These are phyloP conservation scores for Xyrichtys novacula DNA, from an alignment of 2,797 vertebrate genomes.

Conservation along the genomic window DNA sequence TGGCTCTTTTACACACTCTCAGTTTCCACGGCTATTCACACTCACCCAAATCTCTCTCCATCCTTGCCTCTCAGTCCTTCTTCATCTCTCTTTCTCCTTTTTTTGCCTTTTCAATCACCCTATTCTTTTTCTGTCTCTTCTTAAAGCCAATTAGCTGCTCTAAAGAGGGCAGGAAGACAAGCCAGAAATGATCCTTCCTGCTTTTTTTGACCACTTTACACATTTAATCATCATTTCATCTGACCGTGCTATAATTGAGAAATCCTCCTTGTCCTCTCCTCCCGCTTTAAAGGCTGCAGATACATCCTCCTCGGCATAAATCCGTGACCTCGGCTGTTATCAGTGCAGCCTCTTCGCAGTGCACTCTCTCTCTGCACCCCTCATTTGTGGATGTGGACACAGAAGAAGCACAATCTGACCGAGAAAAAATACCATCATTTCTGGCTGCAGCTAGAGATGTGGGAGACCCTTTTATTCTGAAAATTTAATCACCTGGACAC, in stretches of 20 bases:
- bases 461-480: conserved; percentile 11
- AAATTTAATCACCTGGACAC: conserved; percentile 45
- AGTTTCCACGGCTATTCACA: conserved; percentile 23
- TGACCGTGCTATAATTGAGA: conserved; percentile 17
- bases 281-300: neutral
- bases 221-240: conserved; percentile 32
- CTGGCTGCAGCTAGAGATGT: conserved; percentile 11
- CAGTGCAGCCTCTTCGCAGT: neutral
- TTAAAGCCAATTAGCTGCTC: conserved; percentile 51
- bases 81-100: conserved; percentile 10
- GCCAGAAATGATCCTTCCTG: conserved; percentile 31
- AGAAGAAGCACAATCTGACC: neutral
- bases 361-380: neutral
- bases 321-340: neutral
- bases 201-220: conserved; percentile 22
- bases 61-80: conserved; percentile 17
- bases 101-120: conserved; percentile 28
- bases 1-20: conserved; percentile 33
- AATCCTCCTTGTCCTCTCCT: neutral
- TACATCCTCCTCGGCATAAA: neutral
- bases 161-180: conserved; percentile 34
- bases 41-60: conserved; percentile 11
- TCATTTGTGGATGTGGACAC: conserved; percentile 27
- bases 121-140: conserved; percentile 6
- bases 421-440: conserved; percentile 3